These are phyloP conservation scores for Sminthurinus aureus DNA, from an alignment of 2,888 invertebrate species.

Conservation along the genomic window DNA sequence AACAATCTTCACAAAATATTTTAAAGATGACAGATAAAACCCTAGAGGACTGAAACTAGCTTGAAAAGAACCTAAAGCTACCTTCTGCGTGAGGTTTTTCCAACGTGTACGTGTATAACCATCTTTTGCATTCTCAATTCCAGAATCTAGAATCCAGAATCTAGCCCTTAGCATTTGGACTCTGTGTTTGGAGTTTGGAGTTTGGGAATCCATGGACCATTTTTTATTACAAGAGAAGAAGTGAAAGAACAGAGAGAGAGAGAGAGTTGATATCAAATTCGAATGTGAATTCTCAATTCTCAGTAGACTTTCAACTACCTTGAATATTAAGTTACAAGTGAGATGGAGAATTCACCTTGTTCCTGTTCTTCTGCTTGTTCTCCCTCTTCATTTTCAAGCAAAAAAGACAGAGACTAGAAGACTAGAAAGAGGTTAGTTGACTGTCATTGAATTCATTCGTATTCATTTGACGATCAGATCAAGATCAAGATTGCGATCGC, in stretches of 20 bases:
- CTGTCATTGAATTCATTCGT: conserved; percentile 22
- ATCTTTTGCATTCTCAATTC: no score
- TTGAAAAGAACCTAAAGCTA: no score
- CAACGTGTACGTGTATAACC: no score
- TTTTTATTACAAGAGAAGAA: not conserved
- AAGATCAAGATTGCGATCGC: no score
- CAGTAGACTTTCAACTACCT: not conserved
- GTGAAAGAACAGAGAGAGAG: not conserved
- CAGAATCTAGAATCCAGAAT: no score
- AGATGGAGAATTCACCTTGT: not conserved
- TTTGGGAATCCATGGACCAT: not conserved
- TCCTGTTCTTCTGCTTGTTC: not conserved
- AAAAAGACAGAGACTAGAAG: not conserved
- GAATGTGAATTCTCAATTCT: not conserved
- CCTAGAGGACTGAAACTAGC: not conserved
- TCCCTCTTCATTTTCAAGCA: not conserved
- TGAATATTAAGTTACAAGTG: conserved; percentile 20
- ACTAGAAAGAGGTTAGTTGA: not conserved
- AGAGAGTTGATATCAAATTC: not conserved
- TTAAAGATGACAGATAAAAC: not conserved
- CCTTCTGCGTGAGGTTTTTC: no score
- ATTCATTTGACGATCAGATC: conserved; percentile 6
- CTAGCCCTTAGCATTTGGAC: not conserved
- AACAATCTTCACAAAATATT: not conserved
- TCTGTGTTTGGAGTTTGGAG: not conserved